Evolutionary conservation across 1,140 invertebrate genomes (phyloP).

Genomic region (Drosophila virilis): DNA sequence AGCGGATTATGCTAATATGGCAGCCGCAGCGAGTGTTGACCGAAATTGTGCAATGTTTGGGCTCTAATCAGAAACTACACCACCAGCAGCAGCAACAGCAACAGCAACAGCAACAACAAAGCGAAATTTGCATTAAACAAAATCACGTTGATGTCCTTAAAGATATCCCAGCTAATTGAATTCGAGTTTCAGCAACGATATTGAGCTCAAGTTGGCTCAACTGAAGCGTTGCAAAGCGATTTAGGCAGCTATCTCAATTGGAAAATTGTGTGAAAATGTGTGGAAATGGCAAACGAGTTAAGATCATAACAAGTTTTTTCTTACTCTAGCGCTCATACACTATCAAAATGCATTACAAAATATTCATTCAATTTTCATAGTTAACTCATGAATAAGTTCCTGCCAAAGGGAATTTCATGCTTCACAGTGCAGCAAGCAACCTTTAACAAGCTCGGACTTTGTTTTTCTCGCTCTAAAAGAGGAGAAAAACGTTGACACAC

Average conservation of each 20-base stretch:
- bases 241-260: neutral
- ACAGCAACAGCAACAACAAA: constrained; percentile 2
- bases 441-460: constrained; percentile 1
- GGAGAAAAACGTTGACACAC: constrained; percentile 10
- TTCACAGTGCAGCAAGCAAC: neutral
- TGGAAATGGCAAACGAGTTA: constrained; percentile 10
- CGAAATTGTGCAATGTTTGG: constrained; percentile 52
- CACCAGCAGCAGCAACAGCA: neutral
- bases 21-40: constrained; percentile 17
- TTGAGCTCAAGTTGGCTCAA: constrained; percentile 1
- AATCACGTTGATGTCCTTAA: constrained; percentile 15
- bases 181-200: constrained; percentile 10
- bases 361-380: neutral
- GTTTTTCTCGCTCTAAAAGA: neutral
- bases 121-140: constrained; percentile 20
- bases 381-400: constrained; percentile 1
- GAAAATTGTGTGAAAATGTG: constrained; percentile 12
- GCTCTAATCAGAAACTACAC: constrained; percentile 39
- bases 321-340: neutral
- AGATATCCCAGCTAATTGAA: constrained; percentile 41
- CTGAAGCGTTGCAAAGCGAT: neutral
- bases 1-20: constrained; percentile 70
- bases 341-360: neutral
- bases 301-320: neutral
- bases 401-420: neutral